These are phyloP conservation scores for Athalia cordata DNA, from an alignment of 2,888 invertebrate species.

Conservation along the genomic window DNA sequence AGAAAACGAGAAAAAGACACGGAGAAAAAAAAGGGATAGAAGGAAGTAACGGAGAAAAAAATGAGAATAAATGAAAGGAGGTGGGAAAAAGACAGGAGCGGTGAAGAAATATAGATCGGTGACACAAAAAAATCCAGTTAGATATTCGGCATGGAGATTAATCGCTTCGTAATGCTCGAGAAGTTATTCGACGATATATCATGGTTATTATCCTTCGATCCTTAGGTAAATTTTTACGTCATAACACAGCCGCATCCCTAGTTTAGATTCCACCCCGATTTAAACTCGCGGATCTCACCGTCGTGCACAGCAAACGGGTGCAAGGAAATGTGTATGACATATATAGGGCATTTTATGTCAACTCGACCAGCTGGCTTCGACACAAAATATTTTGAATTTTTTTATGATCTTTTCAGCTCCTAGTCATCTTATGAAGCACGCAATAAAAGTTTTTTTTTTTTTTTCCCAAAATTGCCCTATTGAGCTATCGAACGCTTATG, in stretches of 20 bases:
- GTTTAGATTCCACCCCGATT: background rate
- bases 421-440: too few species aligned
- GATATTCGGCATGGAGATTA: slow-evolving; percentile 26
- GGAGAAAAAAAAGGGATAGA: background rate
- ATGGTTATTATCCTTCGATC: slow-evolving; percentile 35
- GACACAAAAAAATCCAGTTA: slow-evolving; percentile 1
- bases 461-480: too few species aligned
- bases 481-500: too few species aligned
- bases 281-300: background rate
- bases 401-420: too few species aligned
- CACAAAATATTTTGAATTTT: too few species aligned
- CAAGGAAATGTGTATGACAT: slow-evolving; percentile 16
- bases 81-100: background rate
- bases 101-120: background rate
- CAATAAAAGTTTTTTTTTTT: too few species aligned
- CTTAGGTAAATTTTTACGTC: slow-evolving; percentile 37
- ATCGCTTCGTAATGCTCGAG: slow-evolving; percentile 25
- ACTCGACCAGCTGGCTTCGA: too few species aligned
- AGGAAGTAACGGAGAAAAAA: background rate
- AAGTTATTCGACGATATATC: slow-evolving; percentile 34
- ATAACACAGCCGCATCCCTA: slow-evolving; percentile 20
- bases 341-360: background rate
- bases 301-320: slow-evolving; percentile 27
- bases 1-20: background rate
- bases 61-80: background rate